Percentiles rank a stretch among this genome's conserved stretches.
Evolutionary conservation across 2,797 vertebrate species (phyloP).

Genomic region (Tinamus major): DNA sequence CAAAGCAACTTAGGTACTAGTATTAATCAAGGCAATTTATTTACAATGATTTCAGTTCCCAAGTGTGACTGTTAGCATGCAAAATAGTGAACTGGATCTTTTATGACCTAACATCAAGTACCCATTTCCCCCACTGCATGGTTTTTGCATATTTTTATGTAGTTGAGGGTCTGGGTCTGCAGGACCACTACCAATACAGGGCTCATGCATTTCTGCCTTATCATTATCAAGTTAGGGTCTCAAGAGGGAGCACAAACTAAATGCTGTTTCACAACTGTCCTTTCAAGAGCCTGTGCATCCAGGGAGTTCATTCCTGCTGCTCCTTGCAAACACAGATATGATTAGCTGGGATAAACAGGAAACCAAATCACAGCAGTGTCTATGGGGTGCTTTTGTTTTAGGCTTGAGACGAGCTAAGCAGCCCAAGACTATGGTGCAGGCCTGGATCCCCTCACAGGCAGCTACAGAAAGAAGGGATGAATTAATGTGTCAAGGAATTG

Average conservation of each 20-base stretch:
- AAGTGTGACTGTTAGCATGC: background rate
- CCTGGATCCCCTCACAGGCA: background rate
- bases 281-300: background rate
- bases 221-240: background rate
- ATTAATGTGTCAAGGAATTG: slow-evolving; percentile 28
- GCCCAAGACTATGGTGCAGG: background rate
- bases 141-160: background rate
- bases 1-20: background rate
- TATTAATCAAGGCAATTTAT: slow-evolving; percentile 8
- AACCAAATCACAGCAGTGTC: slow-evolving; percentile 10
- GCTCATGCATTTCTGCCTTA: background rate
- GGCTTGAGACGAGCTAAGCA: background rate
- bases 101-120: background rate
- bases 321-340: background rate
- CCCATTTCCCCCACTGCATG: background rate
- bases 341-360: slow-evolving; percentile 41
- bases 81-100: background rate
- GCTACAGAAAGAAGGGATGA: slow-evolving; percentile 39
- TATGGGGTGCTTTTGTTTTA: slow-evolving; percentile 19
- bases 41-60: background rate
- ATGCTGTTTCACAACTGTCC: background rate
- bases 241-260: background rate
- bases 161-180: background rate
- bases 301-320: slow-evolving; percentile 32
- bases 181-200: fast-evolving